Base-by-base conservation (phyloP, 2,113 vertebrate genomes). In the Neoarius graeffei region DNA sequence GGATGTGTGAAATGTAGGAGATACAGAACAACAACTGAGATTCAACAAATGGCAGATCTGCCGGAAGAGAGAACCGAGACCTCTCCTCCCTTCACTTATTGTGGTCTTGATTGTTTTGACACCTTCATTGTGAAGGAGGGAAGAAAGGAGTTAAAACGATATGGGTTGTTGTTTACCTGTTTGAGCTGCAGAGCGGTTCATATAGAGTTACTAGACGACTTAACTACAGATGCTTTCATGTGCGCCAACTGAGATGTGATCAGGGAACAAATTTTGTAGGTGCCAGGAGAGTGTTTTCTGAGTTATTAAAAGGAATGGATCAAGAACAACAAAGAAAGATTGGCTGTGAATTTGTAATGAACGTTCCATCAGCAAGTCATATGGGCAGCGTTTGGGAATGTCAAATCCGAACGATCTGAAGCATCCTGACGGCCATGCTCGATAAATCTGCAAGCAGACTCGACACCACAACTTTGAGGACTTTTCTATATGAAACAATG, bases 201-300 rank as follows among this genome's bases (percentile, higher is more conserved):
- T 42, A 42, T 42, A 42, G 42, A 4, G 42, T 4, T 42, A 42
- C 42, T 42, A 57, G 85, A 87, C 0, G 19, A 87, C n/a, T 8
- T 81, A 50, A 87, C 66, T 48, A 85, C 69, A 64, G 52, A 85
- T 4, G n/a, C 52, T 23, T 85, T 74, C 84, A 74, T 85, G 52
- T 62, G 52, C 10, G 69, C 23, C 67, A 84, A 27, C 7, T 83
- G 30, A 83, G 80, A 62, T 87, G 86, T 4, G 54, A 87, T 62
- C 64, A 83, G 56, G 86, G 79, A 74, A 83, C 79, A 52, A 87
- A 83, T 64, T 83, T 83, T 57, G 76, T 83, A n/a, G 67, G 81
- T 10, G 54, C 35, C 50, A 76, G 67, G n/a, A 83, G 42, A 76
- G 80, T 62, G 48, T 79, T 85, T n/a, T n/a, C n/a, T 74, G 56